These are phyloP conservation scores for Orthosia gothica DNA, from an alignment of 2,888 invertebrate genomes.

Conservation along the genomic window DNA sequence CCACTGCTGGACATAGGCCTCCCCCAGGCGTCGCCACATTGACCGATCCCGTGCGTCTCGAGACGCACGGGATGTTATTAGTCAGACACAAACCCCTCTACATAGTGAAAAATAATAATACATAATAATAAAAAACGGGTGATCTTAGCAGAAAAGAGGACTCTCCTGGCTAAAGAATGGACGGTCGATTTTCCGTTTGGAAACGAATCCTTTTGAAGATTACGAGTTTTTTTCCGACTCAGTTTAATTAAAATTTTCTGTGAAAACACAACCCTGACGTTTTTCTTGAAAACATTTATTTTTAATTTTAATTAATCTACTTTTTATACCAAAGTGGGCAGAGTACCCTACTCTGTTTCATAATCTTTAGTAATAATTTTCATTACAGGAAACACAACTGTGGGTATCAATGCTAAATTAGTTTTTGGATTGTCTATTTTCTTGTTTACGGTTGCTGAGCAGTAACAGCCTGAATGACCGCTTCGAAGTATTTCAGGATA, in stretches of 20 bases:
- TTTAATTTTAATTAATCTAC: slow-evolving; percentile 2
- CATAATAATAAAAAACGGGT: background rate
- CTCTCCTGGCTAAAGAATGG: background rate
- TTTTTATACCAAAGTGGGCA: background rate
- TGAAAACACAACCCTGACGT: background rate
- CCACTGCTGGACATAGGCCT: too few relatives aligned
- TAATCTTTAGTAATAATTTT: background rate
- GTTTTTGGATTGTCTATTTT: slow-evolving; percentile 28
- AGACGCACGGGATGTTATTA: too few relatives aligned
- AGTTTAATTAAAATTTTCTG: slow-evolving; percentile 13
- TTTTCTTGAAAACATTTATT: slow-evolving; percentile 2
- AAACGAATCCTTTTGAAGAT: background rate
- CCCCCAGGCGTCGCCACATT: too few relatives aligned
- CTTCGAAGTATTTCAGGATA: background rate
- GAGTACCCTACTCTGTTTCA: background rate
- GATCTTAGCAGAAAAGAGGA: background rate
- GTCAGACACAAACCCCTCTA: too few relatives aligned
- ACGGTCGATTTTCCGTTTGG: background rate
- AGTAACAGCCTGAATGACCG: background rate
- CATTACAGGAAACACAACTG: background rate
- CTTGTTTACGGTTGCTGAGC: slow-evolving; percentile 6
- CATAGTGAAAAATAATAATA: too few relatives aligned
- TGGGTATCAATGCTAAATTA: slow-evolving; percentile 3
- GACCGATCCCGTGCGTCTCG: too few relatives aligned
- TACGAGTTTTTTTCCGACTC: background rate